Base-by-base conservation (phyloP, 2,888 invertebrate genomes). In the Digitonthophagus gazella region DNA sequence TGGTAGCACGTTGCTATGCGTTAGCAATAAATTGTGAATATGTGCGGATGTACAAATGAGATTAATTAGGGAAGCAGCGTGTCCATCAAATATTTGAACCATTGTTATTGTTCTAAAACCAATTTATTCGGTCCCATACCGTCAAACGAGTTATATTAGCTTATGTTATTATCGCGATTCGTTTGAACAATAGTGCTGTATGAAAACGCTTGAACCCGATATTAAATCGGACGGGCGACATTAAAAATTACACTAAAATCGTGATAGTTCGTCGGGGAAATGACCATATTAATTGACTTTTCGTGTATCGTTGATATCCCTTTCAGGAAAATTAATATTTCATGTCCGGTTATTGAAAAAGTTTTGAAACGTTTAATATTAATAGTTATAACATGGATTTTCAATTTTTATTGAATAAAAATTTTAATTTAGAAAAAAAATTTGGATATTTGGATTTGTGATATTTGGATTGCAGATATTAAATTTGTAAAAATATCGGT, bases 41-140 rank as follows among this genome's bases (percentile, higher is more conserved):
- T 44, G 58, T 58, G 58, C 18, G 16, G 18, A 58, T 58, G 18
- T 58, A 58, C 58, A 58, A 58, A 58, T 58, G 58, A 58, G 58
- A 58, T 58, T 58, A 58, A 58, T 58, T 58, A 58, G 18, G 16
- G 15, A 58, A 15, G 18, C 58, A 4, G 18, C 15, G 18, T 18
- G 58, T 58, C 58, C 15, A 58, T 58, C 58, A 58, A 58, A 58
- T 44, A 44, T 44, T 44, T 44, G 28, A 44, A 44, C 28, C 28
- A 44, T 44, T 44, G 28, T 44, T 44, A 44, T 44, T 44, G 28
- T 44, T 44, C 28, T 44, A 44, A 44, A 44, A 44, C 28, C 28
- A 44, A 44, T 44, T 44, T 44, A 44, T 44, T 44, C 28, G 28
- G 8, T 44, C 28, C 28, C 28, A 11, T 1, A 44, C 28, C 11